Base-by-base conservation (phyloP, 1,140 invertebrate genomes). In the Tetramorium parvispinum region DNA sequence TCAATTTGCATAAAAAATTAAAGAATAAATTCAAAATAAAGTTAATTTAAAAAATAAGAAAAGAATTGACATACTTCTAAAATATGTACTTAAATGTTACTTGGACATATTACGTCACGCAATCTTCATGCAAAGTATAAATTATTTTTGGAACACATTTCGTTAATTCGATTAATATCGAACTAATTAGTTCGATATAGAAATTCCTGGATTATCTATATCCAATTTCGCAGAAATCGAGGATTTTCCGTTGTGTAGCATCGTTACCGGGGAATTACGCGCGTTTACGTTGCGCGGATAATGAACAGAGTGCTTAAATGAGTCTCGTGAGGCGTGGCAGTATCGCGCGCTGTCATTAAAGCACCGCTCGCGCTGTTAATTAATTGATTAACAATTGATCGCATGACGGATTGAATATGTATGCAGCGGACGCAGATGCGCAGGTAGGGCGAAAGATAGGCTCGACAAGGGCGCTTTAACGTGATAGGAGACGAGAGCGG, bases 351-450 rank as follows among this genome's bases (percentile, higher is more conserved):
- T 83, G 79, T 83, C 79, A 83, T 75, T 83, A 83, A 83, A 83
- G 79, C 55, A 32, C 53, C 53, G 68, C 79, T 83, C 79, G 68
- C 40, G 68, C 40, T 83, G 79, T 83, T 83, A 83, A 83, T 83
- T 83, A 83, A 83, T 83, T 83, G 79, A 83, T 83, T 83, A 83
- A 83, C 79, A 83, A 83, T 83, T 83, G 79, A 83, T 83, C 79
- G 43, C 43, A 59, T 83, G 79, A 83, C 79, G 68, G 53, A 83
- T 83, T 83, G 79, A 83, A 83, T 83, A 83, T 83, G 79, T 83
- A 83, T 83, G 79, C 40, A 83, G 53, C 40, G 79, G 79, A 83
- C 55, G 63, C 75, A 32, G 27, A 40, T 11, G 61, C 68, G n/a
- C 68, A 70, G 66, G 78, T 49, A 55, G 40, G 24, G 8, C 79